Base-by-base conservation (phyloP, 1,140 invertebrate genomes). In the Ips nitidus region DNA sequence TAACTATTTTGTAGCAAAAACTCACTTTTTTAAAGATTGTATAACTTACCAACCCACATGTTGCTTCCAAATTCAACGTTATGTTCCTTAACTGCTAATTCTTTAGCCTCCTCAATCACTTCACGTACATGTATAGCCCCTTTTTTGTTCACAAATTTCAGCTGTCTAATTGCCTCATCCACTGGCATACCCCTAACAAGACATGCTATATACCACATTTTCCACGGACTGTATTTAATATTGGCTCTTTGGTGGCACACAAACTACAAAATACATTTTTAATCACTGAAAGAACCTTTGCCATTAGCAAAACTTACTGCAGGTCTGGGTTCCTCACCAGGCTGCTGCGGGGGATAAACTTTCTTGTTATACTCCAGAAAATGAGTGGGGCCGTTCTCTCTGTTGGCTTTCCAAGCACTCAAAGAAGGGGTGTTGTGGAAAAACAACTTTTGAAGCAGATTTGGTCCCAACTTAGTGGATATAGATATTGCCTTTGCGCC, bases 41-140 rank as follows among this genome's bases (percentile, higher is more conserved):
- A 41, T 53, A n/a, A 89, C 90, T 88, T 82, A 97, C 94, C 91
- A 84, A 98, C 89, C 96, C 96, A 99, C 53, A 99, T 84, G 84
- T 98, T 98, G 77, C 91, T 96, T 79, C 89, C 91, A 82, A 90
- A 99, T 83, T 98, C 96, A 41, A 98, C 94, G 87, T 97, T 93
- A 77, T 98, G 95, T 40, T 92, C 80, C 74, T 89, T 86, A 1
- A 98, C 88, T 55, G 96, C 97, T 70, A 94, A 80, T 76, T 92
- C 86, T 79, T 94, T 92, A 2, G 96, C 96, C 86, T 98, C 96
- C 67, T 92, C 78, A 69, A 95, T 85, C 6, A 90, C 87, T 79
- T 97, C 89, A 80, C 90, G 91, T 0, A 91, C 89, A 81, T 89
- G 86, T 40, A 79, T 81, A 52, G 92, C 91, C 53, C 95, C 96